Evolutionary conservation across 2,113 vertebrate species (phyloP).

Genomic region (Coreoperca whiteheadi): DNA sequence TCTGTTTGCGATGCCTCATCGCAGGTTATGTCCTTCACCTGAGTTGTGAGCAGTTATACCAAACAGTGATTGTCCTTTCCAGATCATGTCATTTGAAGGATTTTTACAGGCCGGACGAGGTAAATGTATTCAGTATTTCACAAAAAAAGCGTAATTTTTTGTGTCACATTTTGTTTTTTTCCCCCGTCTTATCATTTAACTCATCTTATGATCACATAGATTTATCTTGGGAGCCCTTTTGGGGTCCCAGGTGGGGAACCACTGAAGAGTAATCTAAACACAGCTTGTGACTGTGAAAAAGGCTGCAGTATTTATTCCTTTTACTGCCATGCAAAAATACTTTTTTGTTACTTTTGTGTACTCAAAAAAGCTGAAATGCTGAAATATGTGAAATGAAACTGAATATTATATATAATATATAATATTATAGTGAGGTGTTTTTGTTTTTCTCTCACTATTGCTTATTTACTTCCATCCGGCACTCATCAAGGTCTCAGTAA

Average conservation of each 20-base stretch:
- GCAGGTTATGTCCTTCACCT: not conserved
- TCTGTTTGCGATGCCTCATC: not conserved
- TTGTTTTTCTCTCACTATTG: not conserved
- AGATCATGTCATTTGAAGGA: not conserved
- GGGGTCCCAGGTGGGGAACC: not conserved
- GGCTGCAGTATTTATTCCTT: not conserved
- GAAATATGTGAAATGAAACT: too few relatives aligned
- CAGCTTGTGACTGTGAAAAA: not conserved
- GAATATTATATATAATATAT: too few relatives aligned
- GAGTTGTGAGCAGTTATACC: not conserved
- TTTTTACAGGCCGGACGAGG: not conserved
- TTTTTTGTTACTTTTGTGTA: not conserved
- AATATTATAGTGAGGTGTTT: not conserved
- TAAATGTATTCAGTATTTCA: not conserved
- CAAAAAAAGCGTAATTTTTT: too few relatives aligned
- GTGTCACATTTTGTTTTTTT: too few relatives aligned
- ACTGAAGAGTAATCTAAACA: not conserved
- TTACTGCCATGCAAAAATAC: not conserved
- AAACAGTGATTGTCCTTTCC: not conserved
- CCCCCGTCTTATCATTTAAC: not conserved
- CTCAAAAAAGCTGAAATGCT: not conserved
- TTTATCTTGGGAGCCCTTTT: not conserved
- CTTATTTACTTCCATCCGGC: not conserved
- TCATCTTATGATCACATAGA: not conserved
- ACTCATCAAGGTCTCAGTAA: not conserved